Base-by-base conservation (phyloP, 2,113 vertebrate genomes). In the Chloebia gouldiae region DNA sequence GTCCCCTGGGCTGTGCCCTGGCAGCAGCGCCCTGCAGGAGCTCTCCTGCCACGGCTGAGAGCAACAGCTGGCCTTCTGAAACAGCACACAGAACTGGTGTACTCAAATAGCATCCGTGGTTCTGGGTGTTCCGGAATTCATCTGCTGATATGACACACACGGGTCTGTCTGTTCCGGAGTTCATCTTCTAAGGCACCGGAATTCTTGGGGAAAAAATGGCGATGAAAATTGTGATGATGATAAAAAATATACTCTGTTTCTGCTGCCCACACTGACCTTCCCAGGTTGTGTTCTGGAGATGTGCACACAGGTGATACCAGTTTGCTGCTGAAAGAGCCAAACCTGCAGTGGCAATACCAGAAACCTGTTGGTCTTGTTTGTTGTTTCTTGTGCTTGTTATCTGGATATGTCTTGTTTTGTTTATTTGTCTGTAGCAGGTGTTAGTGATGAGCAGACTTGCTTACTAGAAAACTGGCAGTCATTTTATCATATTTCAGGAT, bases 301-400 rank as follows among this genome's bases (percentile, higher is more conserved):
- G 68, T 57, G 79, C 30, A 10, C 28, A 13, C 28, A 65, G 51
- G 5, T 27, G 85, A 53, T 30, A 6, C 53, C 90, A 69, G 93
- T 93, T 93, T 91, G 88, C 83, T 94, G 94, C 82, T 90, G 88
- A 75, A 88, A 63, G 77, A 85, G 37, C 54, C 70, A 69, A 94
- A 83, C 53, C 61, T 93, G 30, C 23, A 8, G 7, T 88, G 90
- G 60, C 76, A 84, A 53, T 69, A 66, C 21, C 81, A 53, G 35
- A 85, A 88, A 79, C 83, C n/a, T 40, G 28, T 85, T 64, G 71
- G 69, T 84, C 64, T 70, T 65, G 64, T 72, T 81, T 83, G 31
- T 79, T 91, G 77, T 95, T 90, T 51, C 30, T 73, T 7, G 25
- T 90, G 40, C 28, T 3, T 0, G 77, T 97, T 93, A 69, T 33